phyloP scores from a whole-genome alignment of 1,140 invertebrate genomes.

The Phymorhynchus buccinoides region DNA sequence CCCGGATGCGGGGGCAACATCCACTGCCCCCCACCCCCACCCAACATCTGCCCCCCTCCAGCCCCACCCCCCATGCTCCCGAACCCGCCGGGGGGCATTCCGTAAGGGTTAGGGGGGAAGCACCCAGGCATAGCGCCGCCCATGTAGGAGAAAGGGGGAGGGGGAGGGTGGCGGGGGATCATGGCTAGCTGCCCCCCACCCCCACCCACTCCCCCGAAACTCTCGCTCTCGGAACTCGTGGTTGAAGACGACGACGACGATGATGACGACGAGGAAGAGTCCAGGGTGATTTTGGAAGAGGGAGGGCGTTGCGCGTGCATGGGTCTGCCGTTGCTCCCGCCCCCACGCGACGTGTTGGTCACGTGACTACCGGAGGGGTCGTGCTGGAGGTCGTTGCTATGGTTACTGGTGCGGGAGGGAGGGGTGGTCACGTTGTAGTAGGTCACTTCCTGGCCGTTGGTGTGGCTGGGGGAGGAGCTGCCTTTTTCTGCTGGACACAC shows the following conservation, averaged over 20 bases:
- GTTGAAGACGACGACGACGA: conserved; percentile 8
- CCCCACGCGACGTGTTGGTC: too few species aligned
- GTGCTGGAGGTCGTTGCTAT: not conserved
- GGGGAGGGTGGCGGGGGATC: conserved; percentile 10
- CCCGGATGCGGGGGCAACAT: not conserved
- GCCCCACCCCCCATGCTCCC: not conserved
- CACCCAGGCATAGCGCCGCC: not conserved
- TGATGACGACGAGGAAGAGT: not conserved
- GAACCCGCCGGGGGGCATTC: not conserved
- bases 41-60: not conserved
- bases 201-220: not conserved
- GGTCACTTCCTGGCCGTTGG: conserved; percentile 10
- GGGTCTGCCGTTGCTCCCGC: too few species aligned
- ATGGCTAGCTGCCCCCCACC: conserved; percentile 9
- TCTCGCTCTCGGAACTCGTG: not conserved
- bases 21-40: not conserved
- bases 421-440: conserved; percentile 22
- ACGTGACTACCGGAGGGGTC: too few species aligned
- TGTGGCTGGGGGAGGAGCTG: not conserved
- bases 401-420: conserved; percentile 7
- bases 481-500: not conserved
- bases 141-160: conserved; percentile 5
- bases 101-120: conserved; percentile 25
- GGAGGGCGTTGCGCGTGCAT: not conserved
- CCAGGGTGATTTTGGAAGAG: not conserved